Evolutionary conservation across 64 coral and sea anemone species (phyloP).

Genomic region (Porites lutea): DNA sequence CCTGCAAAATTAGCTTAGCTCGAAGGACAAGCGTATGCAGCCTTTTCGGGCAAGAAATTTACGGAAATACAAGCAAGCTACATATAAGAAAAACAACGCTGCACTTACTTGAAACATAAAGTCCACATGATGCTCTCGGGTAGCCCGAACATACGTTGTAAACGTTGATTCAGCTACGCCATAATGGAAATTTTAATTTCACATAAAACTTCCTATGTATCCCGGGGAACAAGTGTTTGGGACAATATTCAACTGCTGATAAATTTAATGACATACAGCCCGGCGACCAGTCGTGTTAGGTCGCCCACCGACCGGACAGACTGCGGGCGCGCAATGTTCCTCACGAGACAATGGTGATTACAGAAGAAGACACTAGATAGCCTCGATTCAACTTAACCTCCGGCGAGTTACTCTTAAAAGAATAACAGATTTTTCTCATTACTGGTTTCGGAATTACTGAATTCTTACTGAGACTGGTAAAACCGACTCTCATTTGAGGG

Average conservation of each 20-base stretch:
- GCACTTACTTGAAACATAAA: slow-evolving; percentile 42
- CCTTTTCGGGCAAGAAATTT: background rate
- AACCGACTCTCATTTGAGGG: too few relatives aligned
- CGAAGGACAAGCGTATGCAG: background rate
- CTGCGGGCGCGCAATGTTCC: background rate
- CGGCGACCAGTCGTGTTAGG: background rate
- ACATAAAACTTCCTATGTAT: slow-evolving; percentile 5
- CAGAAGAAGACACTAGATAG: background rate
- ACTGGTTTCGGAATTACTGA: too few relatives aligned
- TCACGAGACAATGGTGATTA: background rate
- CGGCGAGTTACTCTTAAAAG: too few relatives aligned
- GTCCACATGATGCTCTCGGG: slow-evolving; percentile 21
- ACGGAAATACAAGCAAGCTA: slow-evolving; percentile 23
- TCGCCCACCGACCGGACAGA: background rate
- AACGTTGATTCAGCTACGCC: slow-evolving; percentile 7
- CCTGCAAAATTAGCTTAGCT: slow-evolving; percentile 39
- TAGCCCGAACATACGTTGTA: background rate
- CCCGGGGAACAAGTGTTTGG: slow-evolving; percentile 35
- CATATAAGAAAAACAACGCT: background rate
- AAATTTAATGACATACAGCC: slow-evolving; percentile 26
- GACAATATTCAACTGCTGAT: background rate
- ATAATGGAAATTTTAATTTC: slow-evolving; percentile 25
- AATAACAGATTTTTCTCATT: too few relatives aligned
- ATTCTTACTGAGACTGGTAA: too few relatives aligned
- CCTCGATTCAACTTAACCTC: too few relatives aligned